These are phyloP conservation scores for Origma solitaria DNA, from an alignment of 2,113 vertebrate genomes.

Conservation along the genomic window DNA sequence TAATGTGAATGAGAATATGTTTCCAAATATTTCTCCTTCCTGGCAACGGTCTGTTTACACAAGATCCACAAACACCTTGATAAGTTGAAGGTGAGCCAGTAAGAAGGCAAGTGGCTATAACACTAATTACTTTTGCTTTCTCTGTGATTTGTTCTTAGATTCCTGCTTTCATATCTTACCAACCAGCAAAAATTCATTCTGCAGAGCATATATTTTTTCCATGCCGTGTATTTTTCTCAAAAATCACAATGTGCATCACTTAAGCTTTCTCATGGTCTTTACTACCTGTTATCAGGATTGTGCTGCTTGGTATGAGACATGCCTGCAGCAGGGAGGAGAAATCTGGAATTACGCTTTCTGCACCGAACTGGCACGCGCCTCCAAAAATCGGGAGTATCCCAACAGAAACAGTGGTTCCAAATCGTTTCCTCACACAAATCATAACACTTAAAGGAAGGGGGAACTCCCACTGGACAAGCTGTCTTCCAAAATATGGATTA, in stretches of 20 bases:
- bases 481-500: neutral
- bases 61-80: neutral
- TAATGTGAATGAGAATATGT: slow-evolving; percentile 17
- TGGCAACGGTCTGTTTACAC: neutral
- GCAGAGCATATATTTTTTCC: neutral
- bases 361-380: neutral
- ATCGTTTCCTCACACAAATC: neutral
- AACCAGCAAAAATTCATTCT: neutral
- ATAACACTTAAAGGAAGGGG: neutral
- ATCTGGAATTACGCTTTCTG: neutral
- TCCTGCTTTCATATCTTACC: neutral
- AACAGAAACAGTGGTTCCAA: neutral
- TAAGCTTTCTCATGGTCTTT: neutral
- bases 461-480: neutral
- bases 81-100: neutral
- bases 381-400: neutral
- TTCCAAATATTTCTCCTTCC: slow-evolving; percentile 26
- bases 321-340: neutral
- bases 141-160: neutral
- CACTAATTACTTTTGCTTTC: neutral
- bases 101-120: neutral
- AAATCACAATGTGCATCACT: neutral
- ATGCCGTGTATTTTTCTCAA: neutral
- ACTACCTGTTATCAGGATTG: neutral
- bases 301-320: neutral